Conservation (phyloP, 92 coral and sea anemone genomes). For the Palythoa grandis region DNA sequence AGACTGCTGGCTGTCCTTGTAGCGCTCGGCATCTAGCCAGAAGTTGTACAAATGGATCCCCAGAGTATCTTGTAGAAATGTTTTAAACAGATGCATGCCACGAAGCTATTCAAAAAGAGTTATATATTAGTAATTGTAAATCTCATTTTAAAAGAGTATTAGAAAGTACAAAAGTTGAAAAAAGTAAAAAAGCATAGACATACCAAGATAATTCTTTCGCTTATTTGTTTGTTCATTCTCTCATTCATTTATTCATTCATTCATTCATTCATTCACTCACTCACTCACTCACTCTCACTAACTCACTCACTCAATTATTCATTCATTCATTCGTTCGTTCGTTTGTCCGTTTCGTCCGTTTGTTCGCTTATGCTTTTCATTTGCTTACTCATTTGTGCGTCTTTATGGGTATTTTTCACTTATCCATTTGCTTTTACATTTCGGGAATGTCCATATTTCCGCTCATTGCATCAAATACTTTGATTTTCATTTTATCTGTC, state of each 20-base stretch:
- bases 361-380: no score
- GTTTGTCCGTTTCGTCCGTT: no score
- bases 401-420: no score
- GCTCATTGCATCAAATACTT: not conserved
- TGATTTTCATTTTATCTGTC: not conserved
- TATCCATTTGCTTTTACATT: not conserved
- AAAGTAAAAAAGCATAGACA: not conserved
- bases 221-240: no score
- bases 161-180: not conserved
- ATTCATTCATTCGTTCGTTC: no score
- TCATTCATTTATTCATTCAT: not conserved
- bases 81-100: constrained; percentile 82
- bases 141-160: not conserved
- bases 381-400: no score
- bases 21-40: constrained; percentile 96
- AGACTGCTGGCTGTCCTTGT: constrained; percentile 82
- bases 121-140: not conserved
- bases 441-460: not conserved
- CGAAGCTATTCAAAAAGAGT: constrained; percentile 58
- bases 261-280: not conserved
- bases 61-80: constrained; percentile 77
- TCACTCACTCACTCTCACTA: no score
- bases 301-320: no score
- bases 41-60: constrained; percentile 88
- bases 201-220: no score